Base-by-base conservation (phyloP, 2,113 vertebrate genomes). In the Plectropomus leopardus region DNA sequence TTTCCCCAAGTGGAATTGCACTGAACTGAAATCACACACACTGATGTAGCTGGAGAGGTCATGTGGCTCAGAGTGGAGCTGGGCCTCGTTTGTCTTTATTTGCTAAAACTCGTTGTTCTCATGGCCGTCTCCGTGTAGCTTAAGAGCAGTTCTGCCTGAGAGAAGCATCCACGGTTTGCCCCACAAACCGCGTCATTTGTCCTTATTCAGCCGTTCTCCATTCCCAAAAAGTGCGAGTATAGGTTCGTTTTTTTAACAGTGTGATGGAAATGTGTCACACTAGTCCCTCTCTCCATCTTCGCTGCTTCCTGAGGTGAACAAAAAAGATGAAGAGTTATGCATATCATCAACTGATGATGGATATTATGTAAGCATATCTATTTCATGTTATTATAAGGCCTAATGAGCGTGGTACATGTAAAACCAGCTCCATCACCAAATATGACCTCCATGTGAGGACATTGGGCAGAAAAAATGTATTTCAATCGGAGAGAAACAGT, bases 281-380 rank as follows among this genome's bases (percentile, higher is more conserved):
- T 96, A 99, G 75, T 99, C 98, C 82, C 97, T 98, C 50, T 99
- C 98, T 87, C 98, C 98, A 4, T 99, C 98, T 93, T 99, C 98
- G 23, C 98, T 98, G 96, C 98, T 99, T 88, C 98, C 98, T 99
- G 23, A 11, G 17, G 57, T 32, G 64, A 73, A 90, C 45, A 92
- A 76, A 82, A 61, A 24, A 44, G 3, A 80, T 4, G 54, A 21
- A 80, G 9, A 69, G 19, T 44, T 87, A 17, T 10, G n/a, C 23
- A 21, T 7, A n/a, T n/a, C n/a, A n/a, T 54, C 14, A 40, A 70
- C 4, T 24, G 24, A 42, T 6, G 19, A 69, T 23, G 1, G 15
- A 63, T 40, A 30, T 50, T 30, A 72, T 4, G n/a, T n/a, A n/a
- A n/a, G n/a, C n/a, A n/a, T n/a, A n/a, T n/a, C n/a, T n/a, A n/a